phyloP scores from a whole-genome alignment of 2,888 invertebrate genomes.

The Hermodice carunculata region DNA sequence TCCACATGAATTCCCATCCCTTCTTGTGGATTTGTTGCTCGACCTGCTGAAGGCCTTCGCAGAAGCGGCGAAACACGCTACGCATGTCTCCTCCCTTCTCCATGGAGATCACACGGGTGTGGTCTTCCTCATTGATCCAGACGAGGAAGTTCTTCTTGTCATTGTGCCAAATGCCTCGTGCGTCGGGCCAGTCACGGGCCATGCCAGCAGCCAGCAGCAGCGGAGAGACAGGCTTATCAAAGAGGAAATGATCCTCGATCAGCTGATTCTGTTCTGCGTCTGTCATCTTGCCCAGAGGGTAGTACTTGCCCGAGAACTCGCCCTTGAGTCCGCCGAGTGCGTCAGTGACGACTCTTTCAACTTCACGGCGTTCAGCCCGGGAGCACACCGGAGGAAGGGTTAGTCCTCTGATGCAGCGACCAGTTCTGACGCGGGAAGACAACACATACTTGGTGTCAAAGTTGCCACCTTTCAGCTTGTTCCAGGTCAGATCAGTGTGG shows the following conservation, averaged over 20 bases:
- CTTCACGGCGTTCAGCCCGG: slow-evolving; percentile 42
- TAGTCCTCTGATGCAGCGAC: slow-evolving; percentile 39
- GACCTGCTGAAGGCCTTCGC: slow-evolving; percentile 40
- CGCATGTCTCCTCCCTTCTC: slow-evolving; percentile 41
- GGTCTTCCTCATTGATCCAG: slow-evolving; percentile 41
- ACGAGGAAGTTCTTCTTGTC: slow-evolving; percentile 40
- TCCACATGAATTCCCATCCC: slow-evolving; percentile 35
- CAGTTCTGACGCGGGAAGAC: slow-evolving; percentile 37
- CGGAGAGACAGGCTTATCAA: slow-evolving; percentile 39
- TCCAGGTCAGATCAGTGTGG: slow-evolving; percentile 40
- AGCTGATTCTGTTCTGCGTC: slow-evolving; percentile 36
- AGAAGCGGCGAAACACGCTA: slow-evolving; percentile 44
- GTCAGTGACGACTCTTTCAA: slow-evolving; percentile 31
- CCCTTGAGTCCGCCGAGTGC: slow-evolving; percentile 28
- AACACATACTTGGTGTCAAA: slow-evolving; percentile 41
- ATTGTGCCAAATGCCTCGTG: slow-evolving; percentile 75
- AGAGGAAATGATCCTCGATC: slow-evolving; percentile 37
- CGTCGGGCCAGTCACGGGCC: slow-evolving; percentile 42
- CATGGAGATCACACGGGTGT: slow-evolving; percentile 42
- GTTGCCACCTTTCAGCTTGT: slow-evolving; percentile 31
- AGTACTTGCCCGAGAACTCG: slow-evolving; percentile 35
- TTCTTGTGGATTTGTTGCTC: slow-evolving; percentile 14
- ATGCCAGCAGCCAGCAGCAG: slow-evolving; percentile 25
- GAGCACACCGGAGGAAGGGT: slow-evolving; percentile 38
- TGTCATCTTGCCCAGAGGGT: slow-evolving; percentile 33